Evolutionary conservation across 2,113 vertebrate genomes (phyloP), one percentile per base, ranked within the genome.

Genomic region (Ranitomeya imitator): DNA sequence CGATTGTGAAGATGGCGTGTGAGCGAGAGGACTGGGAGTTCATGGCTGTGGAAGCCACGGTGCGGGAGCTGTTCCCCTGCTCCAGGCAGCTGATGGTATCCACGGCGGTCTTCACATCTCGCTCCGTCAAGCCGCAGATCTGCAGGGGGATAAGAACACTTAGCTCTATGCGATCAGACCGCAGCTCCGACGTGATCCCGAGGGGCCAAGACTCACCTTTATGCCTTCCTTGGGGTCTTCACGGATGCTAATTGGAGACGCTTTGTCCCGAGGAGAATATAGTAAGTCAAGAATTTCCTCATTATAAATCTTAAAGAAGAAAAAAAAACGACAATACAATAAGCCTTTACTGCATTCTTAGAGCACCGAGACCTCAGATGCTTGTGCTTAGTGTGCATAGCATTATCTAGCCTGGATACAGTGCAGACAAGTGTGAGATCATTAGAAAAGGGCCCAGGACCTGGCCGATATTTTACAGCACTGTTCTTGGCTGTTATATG

Each of bases 181-280:
- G 23, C 0, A 21, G 23, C 18, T 12, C 55, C 8, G 37, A 14
- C 5, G 5, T 0, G n/a, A 14, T 2, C 12, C 19, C 10, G 0
- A 60, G 83, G 54, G 63, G 81, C 0, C 90, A 21, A 15, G 63
- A 73, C 85, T 90, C 23, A 99, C 98, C 96, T 99, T 99, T 67
- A 99, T 99, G 86, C 98, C 97, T 54, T 97, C 97, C 91, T 99
- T 99, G 0, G 98, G 97, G 87, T 99, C 97, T 86, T 99, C 98
- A 4, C 98, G 93, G 89, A 99, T 97, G 90, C 94, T 97, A 91
- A 99, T 95, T 0, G 91, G 94, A 85, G 93, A 76, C 0, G 95
- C 90, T 80, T 96, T 96, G 0, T 99, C 97, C 91, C 96, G 97
- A 77, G 96, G 93, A 0, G 94, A 8, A 85, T 94, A 96, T 19